Evolutionary conservation across 2,888 invertebrate species (phyloP), one percentile per base, ranked within the genome.

Genomic region (Morpho helenor): DNA sequence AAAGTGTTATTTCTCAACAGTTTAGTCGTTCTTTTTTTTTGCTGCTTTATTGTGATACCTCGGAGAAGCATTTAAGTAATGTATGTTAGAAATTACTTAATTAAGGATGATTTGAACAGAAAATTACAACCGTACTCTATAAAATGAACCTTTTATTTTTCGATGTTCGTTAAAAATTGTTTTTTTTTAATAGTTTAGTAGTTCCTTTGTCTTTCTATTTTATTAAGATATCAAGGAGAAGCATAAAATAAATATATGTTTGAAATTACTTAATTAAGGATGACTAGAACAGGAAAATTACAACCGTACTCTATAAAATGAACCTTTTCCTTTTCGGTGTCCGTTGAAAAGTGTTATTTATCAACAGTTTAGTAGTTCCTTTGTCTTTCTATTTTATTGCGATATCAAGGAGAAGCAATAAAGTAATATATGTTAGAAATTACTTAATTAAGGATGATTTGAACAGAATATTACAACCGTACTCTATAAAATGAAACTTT

Each of bases 391-490:
- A 41, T 16, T 43, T 43, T 43, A 42, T 47, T 44, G 41, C 7
- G 53, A 53, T 22, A 57, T 57, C 53, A 57, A 47, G 16, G 9
- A 50, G 57, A 22, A 47, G 48, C 53, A 49, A 57, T 57, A 48
- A 50, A 48, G n/a, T n/a, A n/a, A n/a, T n/a, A n/a, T n/a, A 51
- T 31, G 31, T 31, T 31, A 5, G 31, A 31, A 31, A 31, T 31
- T 31, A 16, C 16, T 16, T 16, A 31, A 31, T 31, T 31, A 31
- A 31, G 31, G 31, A 31, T 31, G 31, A 5, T 5, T 31, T 3
- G 5, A 31, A 31, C 31, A 31, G 31, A 31, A 31, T 2, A 31
- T 31, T 31, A 31, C 31, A 31, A 31, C 31, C 31, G 31, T 31
- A 31, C 4, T 31, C 31, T 31, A 31, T 43, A 43, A 43, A 43